A percentile compares a stretch with the other conserved stretches of the same genome.
These are phyloP conservation scores for Calliphora vomitoria DNA, from an alignment of 2,888 invertebrate genomes.

Conservation along the genomic window DNA sequence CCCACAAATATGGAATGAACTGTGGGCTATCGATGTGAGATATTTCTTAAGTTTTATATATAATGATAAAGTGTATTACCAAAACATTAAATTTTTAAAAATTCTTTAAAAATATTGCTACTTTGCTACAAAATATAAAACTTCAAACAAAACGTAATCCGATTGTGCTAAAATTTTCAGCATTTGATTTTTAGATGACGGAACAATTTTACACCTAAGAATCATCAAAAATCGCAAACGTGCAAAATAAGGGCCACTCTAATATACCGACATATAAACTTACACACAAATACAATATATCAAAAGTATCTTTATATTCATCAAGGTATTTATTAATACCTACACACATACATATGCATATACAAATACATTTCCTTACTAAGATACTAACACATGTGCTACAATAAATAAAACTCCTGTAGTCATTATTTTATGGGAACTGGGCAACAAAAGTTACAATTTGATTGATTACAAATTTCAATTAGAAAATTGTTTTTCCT, in stretches of 20 bases:
- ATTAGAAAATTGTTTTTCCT: constrained; percentile 75
- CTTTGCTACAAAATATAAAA: too few relatives aligned
- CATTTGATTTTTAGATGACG: too few relatives aligned
- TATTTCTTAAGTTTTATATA: too few relatives aligned
- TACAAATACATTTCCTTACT: background rate
- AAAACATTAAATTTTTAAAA: too few relatives aligned
- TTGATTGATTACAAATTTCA: constrained; percentile 77
- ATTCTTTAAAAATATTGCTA: too few relatives aligned
- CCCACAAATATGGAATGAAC: too few relatives aligned
- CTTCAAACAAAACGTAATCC: too few relatives aligned
- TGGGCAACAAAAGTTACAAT: constrained; percentile 67
- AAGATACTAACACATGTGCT: background rate
- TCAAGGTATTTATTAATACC: background rate
- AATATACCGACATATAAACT: background rate
- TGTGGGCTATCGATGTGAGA: too few relatives aligned
- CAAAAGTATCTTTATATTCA: background rate
- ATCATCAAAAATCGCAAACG: too few relatives aligned
- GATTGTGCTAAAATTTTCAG: too few relatives aligned
- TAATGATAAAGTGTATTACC: too few relatives aligned
- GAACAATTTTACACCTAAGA: too few relatives aligned
- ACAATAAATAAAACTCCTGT: constrained; percentile 16
- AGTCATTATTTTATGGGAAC: constrained; percentile 53
- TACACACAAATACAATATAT: background rate
- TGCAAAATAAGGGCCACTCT: background rate
- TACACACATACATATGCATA: background rate